Evolutionary conservation across 2,797 vertebrate species (phyloP), one percentile per base, ranked within the genome.

Genomic region (Emydoidea blandingii): DNA sequence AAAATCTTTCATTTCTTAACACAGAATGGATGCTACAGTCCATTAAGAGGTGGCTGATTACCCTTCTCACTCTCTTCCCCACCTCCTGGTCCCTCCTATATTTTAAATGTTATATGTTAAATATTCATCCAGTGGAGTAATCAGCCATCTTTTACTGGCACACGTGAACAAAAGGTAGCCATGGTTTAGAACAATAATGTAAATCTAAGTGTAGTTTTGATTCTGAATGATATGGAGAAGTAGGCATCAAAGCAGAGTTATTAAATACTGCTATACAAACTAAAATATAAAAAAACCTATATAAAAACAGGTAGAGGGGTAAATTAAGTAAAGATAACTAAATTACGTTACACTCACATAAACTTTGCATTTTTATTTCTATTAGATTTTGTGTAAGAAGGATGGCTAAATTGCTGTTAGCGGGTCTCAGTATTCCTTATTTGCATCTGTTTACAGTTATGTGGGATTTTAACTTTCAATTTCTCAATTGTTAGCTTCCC

Each of bases 81-180:
- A 34, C 5, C 68, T 18, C 76, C 29, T 87, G 81, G 8, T 54
- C 14, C 89, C 16, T 82, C n/a, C n/a, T 37, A 19, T 68, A n/a
- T 37, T n/a, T 62, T 31, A 31, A 31, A 31, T 62, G 15, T 14
- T 59, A 34, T 34, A 31, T 31, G 14, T 62, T 62, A 62, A 62
- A 34, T 62, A 62, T 62, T 27, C 1, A 9, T 29, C 12, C 31
- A 49, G 14, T 4, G 2, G 37, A 2, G 68, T 0, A 14, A 52
- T 9, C 74, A 15, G 3, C 49, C 23, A 1, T 23, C 1, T 54
- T 41, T 15, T 27, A 0, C 1, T 44, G 85, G 56, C 34, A 9
- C 12, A 21, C 12, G 29, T 44, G 37, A 41, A 68, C 1, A 68
- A 21, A 31, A 21, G 79, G 50, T 29, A 10, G 34, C 3, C 8